Conservation (phyloP, 2,113 vertebrate genomes). For the Bucco capensis region DNA sequence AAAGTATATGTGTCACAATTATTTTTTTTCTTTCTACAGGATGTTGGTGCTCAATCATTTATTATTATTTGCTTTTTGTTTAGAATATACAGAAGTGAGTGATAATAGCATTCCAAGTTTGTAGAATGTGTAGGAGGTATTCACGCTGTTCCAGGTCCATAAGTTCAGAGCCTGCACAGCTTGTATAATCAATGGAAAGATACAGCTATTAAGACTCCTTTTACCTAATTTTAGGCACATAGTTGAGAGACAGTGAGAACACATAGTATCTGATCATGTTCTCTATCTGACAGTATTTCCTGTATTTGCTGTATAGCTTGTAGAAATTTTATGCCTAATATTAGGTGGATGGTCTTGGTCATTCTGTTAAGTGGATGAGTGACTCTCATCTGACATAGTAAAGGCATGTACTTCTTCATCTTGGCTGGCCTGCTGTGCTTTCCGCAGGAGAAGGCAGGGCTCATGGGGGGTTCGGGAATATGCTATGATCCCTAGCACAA, state of each 20-base stretch:
- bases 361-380: not conserved
- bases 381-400: not conserved
- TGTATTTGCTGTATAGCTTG: not conserved
- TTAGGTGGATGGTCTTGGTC: not conserved
- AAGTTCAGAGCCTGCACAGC: not conserved
- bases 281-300: not conserved
- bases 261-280: not conserved
- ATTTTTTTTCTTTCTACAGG: not conserved
- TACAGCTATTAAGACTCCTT: not conserved
- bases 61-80: not conserved
- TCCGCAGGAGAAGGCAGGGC: not conserved
- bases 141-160: not conserved
- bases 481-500: not conserved
- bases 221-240: not conserved
- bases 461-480: accelerated
- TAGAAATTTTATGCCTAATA: not conserved
- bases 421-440: not conserved
- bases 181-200: not conserved
- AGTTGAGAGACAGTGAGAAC: not conserved
- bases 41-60: not conserved
- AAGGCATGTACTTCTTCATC: not conserved
- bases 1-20: not conserved
- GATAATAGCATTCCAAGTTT: not conserved
- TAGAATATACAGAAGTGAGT: not conserved
- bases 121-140: not conserved